A percentile compares a stretch with the other conserved stretches of the same genome.
These are phyloP conservation scores for Pelecanoides urinatrix DNA, from an alignment of 2,113 vertebrate species.

Conservation along the genomic window DNA sequence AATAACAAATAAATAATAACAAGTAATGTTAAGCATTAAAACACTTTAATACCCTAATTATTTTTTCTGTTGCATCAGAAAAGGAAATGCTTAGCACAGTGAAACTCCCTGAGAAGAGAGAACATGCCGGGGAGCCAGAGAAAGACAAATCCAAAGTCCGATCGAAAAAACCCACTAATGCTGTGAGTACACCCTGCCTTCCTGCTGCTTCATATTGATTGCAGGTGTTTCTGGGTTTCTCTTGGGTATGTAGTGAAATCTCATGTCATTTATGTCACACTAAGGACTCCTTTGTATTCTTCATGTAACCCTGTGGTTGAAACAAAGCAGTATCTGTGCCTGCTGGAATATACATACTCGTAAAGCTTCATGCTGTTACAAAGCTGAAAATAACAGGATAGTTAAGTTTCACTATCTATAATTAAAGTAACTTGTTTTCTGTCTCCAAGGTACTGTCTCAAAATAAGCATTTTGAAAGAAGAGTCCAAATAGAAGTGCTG, in stretches of 20 bases:
- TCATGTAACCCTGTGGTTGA: not conserved
- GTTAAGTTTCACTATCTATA: not conserved
- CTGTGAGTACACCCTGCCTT: conserved; percentile 63
- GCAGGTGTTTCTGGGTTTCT: not conserved
- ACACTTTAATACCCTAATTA: not conserved
- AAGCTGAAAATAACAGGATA: not conserved
- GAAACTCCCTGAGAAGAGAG: conserved; percentile 81
- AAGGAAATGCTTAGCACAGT: conserved; percentile 76
- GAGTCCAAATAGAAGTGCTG: not conserved
- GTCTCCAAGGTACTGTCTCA: not conserved
- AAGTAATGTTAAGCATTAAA: not conserved
- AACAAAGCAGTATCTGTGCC: not conserved
- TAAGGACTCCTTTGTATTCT: not conserved
- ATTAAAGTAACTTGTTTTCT: not conserved
- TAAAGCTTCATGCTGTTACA: not conserved
- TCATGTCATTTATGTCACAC: fast-evolving
- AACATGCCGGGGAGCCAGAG: conserved; percentile 75
- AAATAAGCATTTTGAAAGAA: not conserved
- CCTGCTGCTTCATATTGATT: not conserved
- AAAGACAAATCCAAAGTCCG: conserved; percentile 86
- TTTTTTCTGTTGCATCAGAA: conserved; percentile 64
- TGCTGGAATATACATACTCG: not conserved
- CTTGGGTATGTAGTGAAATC: not conserved
- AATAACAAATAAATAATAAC: not conserved
- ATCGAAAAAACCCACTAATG: conserved; percentile 82